Evolutionary conservation across 2,113 vertebrate genomes (phyloP).

Genomic region (Pituophis catenifer): DNA sequence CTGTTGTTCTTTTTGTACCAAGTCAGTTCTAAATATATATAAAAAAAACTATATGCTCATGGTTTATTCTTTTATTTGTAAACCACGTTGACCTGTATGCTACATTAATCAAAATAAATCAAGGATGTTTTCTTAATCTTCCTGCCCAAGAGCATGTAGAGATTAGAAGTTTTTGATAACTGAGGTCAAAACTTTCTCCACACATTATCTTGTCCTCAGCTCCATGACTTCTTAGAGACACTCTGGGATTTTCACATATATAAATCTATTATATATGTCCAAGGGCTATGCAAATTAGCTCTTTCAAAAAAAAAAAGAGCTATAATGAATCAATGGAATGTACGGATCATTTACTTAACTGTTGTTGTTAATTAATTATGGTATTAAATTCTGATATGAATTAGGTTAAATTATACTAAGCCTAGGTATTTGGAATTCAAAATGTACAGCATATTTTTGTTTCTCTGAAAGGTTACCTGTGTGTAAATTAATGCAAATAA

Average conservation of each 20-base stretch:
- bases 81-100: background rate
- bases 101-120: background rate
- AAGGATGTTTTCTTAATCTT: background rate
- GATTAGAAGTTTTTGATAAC: background rate
- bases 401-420: background rate
- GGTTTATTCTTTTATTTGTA: background rate
- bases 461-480: background rate
- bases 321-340: background rate
- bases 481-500: constrained; percentile 20
- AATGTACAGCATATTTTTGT: constrained; percentile 7
- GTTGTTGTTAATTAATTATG: constrained; percentile 23
- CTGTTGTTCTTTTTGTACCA: background rate
- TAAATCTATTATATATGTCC: background rate
- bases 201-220: background rate
- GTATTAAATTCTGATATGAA: constrained; percentile 29
- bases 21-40: background rate
- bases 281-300: background rate
- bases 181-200: background rate
- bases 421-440: constrained; percentile 6
- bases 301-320: no score
- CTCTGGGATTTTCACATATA: background rate
- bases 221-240: background rate
- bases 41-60: background rate
- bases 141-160: background rate
- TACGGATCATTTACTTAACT: constrained; percentile 30